Conservation (phyloP, 2,888 invertebrate species). For the Chouioia cunea region DNA sequence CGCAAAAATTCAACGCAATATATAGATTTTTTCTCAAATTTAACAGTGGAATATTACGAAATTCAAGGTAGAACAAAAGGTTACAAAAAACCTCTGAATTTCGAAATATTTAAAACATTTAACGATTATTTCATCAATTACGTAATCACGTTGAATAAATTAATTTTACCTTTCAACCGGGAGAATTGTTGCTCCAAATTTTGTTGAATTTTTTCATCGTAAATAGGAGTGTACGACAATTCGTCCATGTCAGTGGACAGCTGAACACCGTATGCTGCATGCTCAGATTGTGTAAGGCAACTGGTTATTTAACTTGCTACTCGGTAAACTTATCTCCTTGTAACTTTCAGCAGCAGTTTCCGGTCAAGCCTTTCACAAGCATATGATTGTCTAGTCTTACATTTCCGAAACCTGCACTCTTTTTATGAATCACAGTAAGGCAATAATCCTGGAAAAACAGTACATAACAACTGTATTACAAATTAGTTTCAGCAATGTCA, state of each 20-base stretch:
- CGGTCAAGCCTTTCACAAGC: conserved; percentile 4
- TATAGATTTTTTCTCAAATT: neutral
- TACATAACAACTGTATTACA: no score
- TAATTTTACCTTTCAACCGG: conserved; percentile 59
- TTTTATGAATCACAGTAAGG: no score
- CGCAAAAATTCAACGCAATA: neutral
- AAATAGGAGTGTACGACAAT: conserved; percentile 55
- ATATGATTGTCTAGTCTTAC: neutral
- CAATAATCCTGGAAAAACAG: no score
- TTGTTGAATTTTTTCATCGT: conserved; percentile 55
- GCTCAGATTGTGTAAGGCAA: conserved; percentile 31
- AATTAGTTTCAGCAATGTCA: no score
- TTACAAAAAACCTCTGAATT: neutral
- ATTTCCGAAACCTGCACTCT: neutral
- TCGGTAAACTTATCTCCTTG: conserved; percentile 28
- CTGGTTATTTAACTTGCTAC: conserved; percentile 37
- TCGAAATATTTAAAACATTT: conserved; percentile 16
- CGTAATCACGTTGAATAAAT: conserved; percentile 5
- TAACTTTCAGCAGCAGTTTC: conserved; percentile 8
- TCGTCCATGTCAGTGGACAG: conserved; percentile 50
- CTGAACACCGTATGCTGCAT: conserved; percentile 34
- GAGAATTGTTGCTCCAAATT: conserved; percentile 59
- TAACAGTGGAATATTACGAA: no score
- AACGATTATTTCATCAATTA: neutral
- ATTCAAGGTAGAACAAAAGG: no score